Base-by-base conservation (phyloP, 2,113 vertebrate species). In the Oxyruncus cristatus region DNA sequence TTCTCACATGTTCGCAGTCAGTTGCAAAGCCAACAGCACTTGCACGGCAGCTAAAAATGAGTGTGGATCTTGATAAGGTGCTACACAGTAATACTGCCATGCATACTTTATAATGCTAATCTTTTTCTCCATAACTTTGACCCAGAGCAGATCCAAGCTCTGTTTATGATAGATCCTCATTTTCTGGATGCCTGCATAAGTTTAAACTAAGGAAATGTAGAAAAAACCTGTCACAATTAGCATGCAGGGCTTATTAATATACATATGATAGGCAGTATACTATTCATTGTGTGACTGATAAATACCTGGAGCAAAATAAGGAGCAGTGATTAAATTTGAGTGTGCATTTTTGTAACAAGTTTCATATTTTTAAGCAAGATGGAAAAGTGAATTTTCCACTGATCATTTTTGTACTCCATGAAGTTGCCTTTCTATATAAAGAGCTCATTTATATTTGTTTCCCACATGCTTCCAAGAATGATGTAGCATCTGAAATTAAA, bases 1-100 rank as follows among this genome's bases (percentile, higher is more conserved):
- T 95, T 96, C 92, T 95, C 96, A 94, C 88, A 88, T 93, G 88
- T 92, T 95, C 88, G 72, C 84, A 94, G 88, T 86, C 70, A 81
- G 85, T 94, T 93, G 81, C 89, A 96, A 95, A 96, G 91, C 76
- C 73, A 93, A 68, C 63, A 90, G 67, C 67, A 87, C 52, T 94
- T 78, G 52, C 63, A 87, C 30, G 32, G 68, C 71, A 92, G 67
- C 79, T 97, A 65, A 93, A 95, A 93, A 90, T 93, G 58, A 89
- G 47, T 44, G 32, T 62, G 44, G 90, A 81, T 93, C 85, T 90
- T 4, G 0, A 61, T 92, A 90, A 94, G 56, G 53, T 93, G 80
- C 62, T 85, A 65, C 42, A 58, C 41, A 65, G 28, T 53, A 53
- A 62, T 55, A 56, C 14, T 71, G 79, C 28, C 9, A 30, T 52